A percentile compares a stretch with the other conserved stretches of the same genome.
Evolutionary conservation across 2,113 vertebrate genomes (phyloP).

Genomic region (Onychostruthus taczanowskii): DNA sequence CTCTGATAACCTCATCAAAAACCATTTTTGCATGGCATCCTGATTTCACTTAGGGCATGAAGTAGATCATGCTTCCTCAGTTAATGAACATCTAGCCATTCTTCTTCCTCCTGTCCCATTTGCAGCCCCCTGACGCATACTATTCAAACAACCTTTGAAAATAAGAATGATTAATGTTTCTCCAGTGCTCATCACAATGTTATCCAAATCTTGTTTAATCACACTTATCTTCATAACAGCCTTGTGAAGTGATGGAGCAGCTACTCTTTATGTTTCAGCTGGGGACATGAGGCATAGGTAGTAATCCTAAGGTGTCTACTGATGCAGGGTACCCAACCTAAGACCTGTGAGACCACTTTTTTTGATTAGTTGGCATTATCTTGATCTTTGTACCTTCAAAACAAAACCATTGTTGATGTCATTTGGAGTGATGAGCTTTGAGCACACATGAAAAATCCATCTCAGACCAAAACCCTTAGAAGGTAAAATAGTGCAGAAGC

Average conservation of each 20-base stretch:
- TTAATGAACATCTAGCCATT: not conserved
- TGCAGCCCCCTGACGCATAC: not conserved
- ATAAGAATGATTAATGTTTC: constrained; percentile 32
- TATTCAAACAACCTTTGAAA: constrained; percentile 4
- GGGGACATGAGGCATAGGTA: not conserved
- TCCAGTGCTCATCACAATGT: not conserved
- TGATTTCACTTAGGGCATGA: not conserved
- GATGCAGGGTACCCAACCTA: not conserved
- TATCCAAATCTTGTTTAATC: constrained; percentile 45
- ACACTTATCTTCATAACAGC: constrained; percentile 31
- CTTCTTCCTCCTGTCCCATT: constrained; percentile 20
- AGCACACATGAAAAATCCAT: not conserved
- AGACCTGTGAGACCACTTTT: not conserved
- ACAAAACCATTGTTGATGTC: not conserved
- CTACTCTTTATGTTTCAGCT: not conserved
- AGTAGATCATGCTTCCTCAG: not conserved
- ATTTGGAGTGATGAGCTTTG: not conserved
- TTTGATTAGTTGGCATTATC: not conserved
- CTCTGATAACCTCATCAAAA: not conserved
- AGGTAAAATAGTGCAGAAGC: not conserved
- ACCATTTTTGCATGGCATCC: not conserved
- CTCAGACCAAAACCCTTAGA: not conserved
- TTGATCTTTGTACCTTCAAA: not conserved
- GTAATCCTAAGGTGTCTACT: not conserved
- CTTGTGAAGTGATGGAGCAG: not conserved